A percentile compares a stretch with the other conserved stretches of the same genome.
phyloP scores from a whole-genome alignment of 1,140 invertebrate genomes.

The Drosophila kikkawai region DNA sequence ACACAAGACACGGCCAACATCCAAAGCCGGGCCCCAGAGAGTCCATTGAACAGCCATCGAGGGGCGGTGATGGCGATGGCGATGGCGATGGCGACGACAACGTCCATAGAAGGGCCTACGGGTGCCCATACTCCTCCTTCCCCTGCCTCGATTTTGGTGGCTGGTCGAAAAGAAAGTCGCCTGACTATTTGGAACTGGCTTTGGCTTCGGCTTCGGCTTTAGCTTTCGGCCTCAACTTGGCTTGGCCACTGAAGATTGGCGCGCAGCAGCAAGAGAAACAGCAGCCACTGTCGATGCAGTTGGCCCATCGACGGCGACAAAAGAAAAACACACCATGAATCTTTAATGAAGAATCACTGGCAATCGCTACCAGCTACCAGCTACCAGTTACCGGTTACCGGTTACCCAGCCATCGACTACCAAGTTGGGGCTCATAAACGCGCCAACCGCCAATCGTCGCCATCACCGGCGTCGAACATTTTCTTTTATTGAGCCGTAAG shows the following conservation, averaged over 20 bases:
- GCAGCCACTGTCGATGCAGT: conserved; percentile 32
- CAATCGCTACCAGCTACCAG: background rate
- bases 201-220: conserved; percentile 28
- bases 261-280: conserved; percentile 56
- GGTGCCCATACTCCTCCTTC: conserved; percentile 3
- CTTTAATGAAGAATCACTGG: conserved; percentile 80
- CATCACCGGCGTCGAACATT: conserved; percentile 57
- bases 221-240: conserved; percentile 13
- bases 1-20: conserved; percentile 55
- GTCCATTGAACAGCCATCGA: conserved; percentile 55
- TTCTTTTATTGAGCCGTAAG: conserved; percentile 80
- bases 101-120: conserved; percentile 48
- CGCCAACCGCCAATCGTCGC: conserved; percentile 53
- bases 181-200: conserved; percentile 56
- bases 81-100: conserved; percentile 6
- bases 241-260: conserved; percentile 65
- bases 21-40: conserved; percentile 43
- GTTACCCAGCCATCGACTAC: conserved; percentile 16
- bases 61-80: conserved; percentile 16
- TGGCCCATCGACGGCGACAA: conserved; percentile 49
- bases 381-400: background rate
- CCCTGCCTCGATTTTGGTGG: conserved; percentile 51
- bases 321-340: conserved; percentile 83
- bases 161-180: conserved; percentile 79
- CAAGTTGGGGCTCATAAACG: conserved; percentile 56